Evolutionary conservation across 2,888 invertebrate genomes (phyloP).

Genomic region (Philaethria dido): DNA sequence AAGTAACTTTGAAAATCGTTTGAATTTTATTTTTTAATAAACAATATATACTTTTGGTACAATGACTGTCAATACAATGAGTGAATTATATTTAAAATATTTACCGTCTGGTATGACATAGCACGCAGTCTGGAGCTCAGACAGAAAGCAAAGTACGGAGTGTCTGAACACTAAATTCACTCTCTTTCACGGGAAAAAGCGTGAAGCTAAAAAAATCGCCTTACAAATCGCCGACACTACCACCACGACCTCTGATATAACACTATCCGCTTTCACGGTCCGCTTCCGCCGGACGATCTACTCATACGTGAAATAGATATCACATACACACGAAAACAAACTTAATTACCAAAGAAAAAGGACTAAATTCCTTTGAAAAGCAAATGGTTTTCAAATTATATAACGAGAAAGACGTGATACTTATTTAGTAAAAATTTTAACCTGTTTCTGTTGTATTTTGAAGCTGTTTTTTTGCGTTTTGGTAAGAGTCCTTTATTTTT

Average conservation of each 20-base stretch:
- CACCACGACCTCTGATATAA: conserved; percentile 37
- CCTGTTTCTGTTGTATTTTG: conserved; percentile 31
- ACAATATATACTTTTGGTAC: no score
- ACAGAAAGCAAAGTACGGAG: no score
- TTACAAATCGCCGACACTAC: conserved; percentile 13
- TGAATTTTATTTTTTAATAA: no score
- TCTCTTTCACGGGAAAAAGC: no score
- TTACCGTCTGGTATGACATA: no score
- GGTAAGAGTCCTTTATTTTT: not conserved
- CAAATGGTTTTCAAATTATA: conserved; percentile 3
- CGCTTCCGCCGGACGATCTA: conserved; percentile 45
- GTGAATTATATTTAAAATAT: no score
- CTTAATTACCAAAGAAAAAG: not conserved
- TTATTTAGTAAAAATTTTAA: conserved; percentile 30
- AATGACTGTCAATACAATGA: no score
- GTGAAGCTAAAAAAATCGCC: no score
- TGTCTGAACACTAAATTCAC: no score
- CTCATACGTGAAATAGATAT: conserved; percentile 47
- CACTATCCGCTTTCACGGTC: conserved; percentile 49
- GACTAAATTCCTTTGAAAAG: not conserved
- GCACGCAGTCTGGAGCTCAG: no score
- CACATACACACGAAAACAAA: conserved; percentile 13
- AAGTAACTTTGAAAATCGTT: no score
- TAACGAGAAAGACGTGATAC: conserved; percentile 32
- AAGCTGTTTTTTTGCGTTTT: not conserved